These are phyloP conservation scores for Cecropterus lyciades DNA, from an alignment of 1,140 invertebrate genomes.

Conservation along the genomic window DNA sequence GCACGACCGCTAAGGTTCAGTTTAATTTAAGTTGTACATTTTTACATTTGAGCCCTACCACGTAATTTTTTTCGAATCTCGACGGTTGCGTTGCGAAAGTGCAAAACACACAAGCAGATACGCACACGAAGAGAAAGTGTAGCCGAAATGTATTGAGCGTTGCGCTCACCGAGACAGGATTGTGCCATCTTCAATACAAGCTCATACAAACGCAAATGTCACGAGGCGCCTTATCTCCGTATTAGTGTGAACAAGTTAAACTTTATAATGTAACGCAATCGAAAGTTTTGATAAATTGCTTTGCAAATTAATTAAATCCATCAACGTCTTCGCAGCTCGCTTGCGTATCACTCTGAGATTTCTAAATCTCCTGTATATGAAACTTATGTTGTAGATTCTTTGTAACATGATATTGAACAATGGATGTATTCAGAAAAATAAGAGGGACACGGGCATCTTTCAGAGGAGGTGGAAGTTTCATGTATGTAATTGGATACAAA, in stretches of 20 bases:
- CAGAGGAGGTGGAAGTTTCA: too few relatives aligned
- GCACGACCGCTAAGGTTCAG: too few relatives aligned
- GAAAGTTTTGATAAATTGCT: slow-evolving; percentile 23
- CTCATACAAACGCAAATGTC: slow-evolving; percentile 23
- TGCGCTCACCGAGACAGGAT: slow-evolving; percentile 20
- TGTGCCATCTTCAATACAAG: slow-evolving; percentile 24
- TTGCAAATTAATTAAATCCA: slow-evolving; percentile 10
- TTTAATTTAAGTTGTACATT: too few relatives aligned
- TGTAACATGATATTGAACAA: background rate
- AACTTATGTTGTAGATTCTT: background rate
- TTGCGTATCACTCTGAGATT: slow-evolving; percentile 10
- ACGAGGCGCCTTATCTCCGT: slow-evolving; percentile 9
- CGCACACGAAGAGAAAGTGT: slow-evolving; percentile 51
- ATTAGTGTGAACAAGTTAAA: slow-evolving; percentile 19
- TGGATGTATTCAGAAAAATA: too few relatives aligned
- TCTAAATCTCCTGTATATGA: slow-evolving; percentile 7
- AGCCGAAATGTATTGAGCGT: slow-evolving; percentile 45
- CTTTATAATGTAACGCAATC: slow-evolving; percentile 27
- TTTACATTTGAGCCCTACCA: background rate
- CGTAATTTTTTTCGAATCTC: background rate
- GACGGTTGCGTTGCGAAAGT: slow-evolving; percentile 33
- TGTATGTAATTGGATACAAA: too few relatives aligned
- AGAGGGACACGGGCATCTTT: too few relatives aligned
- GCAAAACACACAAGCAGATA: slow-evolving; percentile 2
- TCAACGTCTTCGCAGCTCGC: background rate